Base-by-base conservation (phyloP, 2,888 invertebrate genomes). In the Dexiosoma caninum region DNA sequence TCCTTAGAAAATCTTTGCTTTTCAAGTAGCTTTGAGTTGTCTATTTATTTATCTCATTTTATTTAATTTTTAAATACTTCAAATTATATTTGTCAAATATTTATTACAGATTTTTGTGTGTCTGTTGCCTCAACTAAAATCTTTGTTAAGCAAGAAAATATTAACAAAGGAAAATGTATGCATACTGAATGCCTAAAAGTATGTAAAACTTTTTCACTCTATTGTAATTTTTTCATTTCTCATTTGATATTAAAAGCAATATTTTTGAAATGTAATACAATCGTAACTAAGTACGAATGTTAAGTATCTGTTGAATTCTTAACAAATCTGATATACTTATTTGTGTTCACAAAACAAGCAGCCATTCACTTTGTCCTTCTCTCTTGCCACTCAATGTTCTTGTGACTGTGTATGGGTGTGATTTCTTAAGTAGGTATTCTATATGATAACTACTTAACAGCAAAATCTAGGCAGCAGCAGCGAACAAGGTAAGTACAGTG, bases 391-490 rank as follows among this genome's bases (percentile, higher is more conserved):
- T 60, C 42, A 12, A 14, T 16, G 40, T 7, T 42, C 10, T 51
- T 69, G 44, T 37, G 19, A n/a, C 21, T 21, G 44, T 53, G 62
- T 75, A 37, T 37, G 19, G 14, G 16, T 21, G 44, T 53, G 62
- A 70, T 64, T 55, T 76, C 53, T 76, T 80, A 76, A 80, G 75
- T 71, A 80, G 80, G 80, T 76, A 75, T 80, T 80, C 76, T 71
- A 76, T 75, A 80, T 80, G 80, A 76, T 80, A 80, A 71, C 70
- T 80, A 71, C 75, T 76, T 80, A 80, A 76, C 59, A 53, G 59
- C 46, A 62, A 55, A 62, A 78, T 66, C 37, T 35, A 74, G 42
- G 55, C 35, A 64, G 44, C 27, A 70, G 46, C 46, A 51, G 49
- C 30, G 55, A 27, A 2, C n/a, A 21, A 21, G n/a, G n/a, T n/a